These are phyloP conservation scores for Panonychus citri DNA, from an alignment of 1,140 invertebrate genomes.

Conservation along the genomic window DNA sequence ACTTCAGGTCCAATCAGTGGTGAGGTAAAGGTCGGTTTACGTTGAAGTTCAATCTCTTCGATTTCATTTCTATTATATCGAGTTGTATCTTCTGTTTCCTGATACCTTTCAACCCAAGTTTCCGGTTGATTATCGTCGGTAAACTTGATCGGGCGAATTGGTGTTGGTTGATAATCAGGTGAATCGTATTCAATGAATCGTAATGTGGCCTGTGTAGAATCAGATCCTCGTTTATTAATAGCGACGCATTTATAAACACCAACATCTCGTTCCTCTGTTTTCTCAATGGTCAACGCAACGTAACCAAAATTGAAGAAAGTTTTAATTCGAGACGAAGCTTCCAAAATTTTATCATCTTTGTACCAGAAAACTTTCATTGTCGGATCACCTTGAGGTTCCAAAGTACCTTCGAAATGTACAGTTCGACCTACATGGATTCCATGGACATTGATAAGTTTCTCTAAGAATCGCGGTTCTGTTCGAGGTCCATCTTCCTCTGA, in stretches of 20 bases:
- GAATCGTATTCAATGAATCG: background rate
- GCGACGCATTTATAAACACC: constrained; percentile 71
- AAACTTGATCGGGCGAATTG: background rate
- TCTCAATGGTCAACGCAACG: constrained; percentile 68
- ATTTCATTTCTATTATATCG: background rate
- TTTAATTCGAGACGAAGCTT: constrained; percentile 53
- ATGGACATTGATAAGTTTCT: constrained; percentile 42
- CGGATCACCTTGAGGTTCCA: constrained; percentile 73
- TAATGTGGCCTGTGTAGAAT: constrained; percentile 45
- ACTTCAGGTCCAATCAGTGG: constrained; percentile 67
- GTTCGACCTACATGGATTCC: constrained; percentile 46
- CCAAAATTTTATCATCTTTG: constrained; percentile 27
- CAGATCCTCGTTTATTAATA: constrained; percentile 67
- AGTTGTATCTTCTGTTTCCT: background rate
- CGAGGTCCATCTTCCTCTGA: no score
- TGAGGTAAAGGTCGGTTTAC: constrained; percentile 59
- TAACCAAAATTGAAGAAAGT: constrained; percentile 68
- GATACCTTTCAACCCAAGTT: background rate
- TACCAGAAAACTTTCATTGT: constrained; percentile 74
- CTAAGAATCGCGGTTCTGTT: background rate
- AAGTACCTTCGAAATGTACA: constrained; percentile 37
- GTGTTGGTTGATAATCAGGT: background rate
- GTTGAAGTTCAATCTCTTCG: constrained; percentile 47
- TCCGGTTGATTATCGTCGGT: background rate
- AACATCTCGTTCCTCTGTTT: constrained; percentile 61